These are phyloP conservation scores for Tenualosa thibaudeaui DNA, from an alignment of 2,797 vertebrate genomes.

Conservation along the genomic window DNA sequence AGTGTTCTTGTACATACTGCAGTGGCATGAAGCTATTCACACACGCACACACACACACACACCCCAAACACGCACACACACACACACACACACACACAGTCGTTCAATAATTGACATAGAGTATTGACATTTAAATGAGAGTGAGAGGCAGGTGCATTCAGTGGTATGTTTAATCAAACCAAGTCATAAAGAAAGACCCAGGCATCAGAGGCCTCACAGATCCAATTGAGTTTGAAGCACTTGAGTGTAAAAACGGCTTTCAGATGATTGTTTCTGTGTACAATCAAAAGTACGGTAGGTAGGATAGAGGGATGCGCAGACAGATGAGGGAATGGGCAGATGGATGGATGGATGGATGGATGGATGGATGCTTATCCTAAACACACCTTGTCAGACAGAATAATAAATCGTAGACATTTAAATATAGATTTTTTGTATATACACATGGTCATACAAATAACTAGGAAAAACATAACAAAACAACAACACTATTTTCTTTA, in stretches of 20 bases:
- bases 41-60: constrained; percentile 38
- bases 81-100: constrained; percentile 13
- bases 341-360: background rate
- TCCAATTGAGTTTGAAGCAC: constrained; percentile 8
- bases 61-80: constrained; percentile 30
- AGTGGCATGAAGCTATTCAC: background rate
- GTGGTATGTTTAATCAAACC: constrained; percentile 26
- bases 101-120: too few relatives aligned
- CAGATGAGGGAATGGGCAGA: background rate
- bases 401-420: constrained; percentile 54
- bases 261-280: background rate
- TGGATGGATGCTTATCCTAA: constrained; percentile 4
- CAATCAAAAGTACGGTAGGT: background rate
- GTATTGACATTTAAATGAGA: background rate
- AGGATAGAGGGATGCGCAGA: background rate
- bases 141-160: background rate
- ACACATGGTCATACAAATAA: constrained; percentile 76
- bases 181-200: background rate
- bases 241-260: constrained; percentile 21
- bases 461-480: constrained; percentile 61
- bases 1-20: background rate
- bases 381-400: constrained; percentile 28
- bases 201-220: background rate
- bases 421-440: constrained; percentile 80
- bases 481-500: constrained; percentile 79